Percentiles rank a stretch among this genome's conserved stretches.
Conservation (phyloP, 2,888 invertebrate species). For the Habroteleia sp. region DNA sequence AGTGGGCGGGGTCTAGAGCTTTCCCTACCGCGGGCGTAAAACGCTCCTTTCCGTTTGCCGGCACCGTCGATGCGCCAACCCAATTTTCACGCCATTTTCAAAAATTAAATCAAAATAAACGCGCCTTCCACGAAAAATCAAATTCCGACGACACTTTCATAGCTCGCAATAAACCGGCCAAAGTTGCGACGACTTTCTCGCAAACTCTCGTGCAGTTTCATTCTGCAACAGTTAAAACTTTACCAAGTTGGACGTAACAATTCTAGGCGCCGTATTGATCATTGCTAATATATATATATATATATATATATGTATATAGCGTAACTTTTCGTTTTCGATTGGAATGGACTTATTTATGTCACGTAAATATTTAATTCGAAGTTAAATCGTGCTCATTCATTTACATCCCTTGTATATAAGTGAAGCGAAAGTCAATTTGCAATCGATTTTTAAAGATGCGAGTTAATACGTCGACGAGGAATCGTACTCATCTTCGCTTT, state of each 20-base stretch:
- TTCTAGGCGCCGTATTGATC: constrained; percentile 38
- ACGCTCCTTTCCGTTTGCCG: too few relatives aligned
- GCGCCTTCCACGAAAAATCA: not conserved
- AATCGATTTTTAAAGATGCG: too few relatives aligned
- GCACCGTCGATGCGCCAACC: too few relatives aligned
- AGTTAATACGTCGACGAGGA: too few relatives aligned
- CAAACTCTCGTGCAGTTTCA: constrained; percentile 9
- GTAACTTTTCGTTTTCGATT: constrained; percentile 9
- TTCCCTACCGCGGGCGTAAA: too few relatives aligned
- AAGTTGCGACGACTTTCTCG: not conserved
- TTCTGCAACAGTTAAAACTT: constrained; percentile 16
- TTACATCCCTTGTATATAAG: too few relatives aligned
- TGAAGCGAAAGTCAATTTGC: too few relatives aligned
- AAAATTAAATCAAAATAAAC: too few relatives aligned
- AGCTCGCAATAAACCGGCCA: not conserved
- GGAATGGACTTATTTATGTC: constrained; percentile 14
- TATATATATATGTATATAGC: too few relatives aligned
- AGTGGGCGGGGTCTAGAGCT: too few relatives aligned
- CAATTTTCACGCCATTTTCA: too few relatives aligned
- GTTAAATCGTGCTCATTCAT: constrained; percentile 3
- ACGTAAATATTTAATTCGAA: constrained; percentile 10
- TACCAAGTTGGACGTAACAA: constrained; percentile 9
- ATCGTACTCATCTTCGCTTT: too few relatives aligned
- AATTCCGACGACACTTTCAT: not conserved
- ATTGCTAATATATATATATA: not conserved